Evolutionary conservation across 2,888 invertebrate genomes (phyloP), one percentile per base, ranked within the genome.

Genomic region (Sarcophaga rosellei): DNA sequence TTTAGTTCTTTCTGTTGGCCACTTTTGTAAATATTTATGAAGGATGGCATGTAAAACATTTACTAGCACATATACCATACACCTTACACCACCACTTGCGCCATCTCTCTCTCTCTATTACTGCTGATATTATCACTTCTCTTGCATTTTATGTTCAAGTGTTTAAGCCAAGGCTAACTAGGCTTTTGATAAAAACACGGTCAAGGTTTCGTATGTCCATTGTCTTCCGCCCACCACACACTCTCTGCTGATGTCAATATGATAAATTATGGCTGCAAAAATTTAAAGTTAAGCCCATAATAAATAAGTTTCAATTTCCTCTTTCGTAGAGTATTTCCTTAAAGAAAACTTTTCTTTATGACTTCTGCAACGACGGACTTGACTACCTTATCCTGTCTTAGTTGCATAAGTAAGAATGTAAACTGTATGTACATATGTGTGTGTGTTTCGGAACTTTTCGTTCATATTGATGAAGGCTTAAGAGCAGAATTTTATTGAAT

Each of bases 221-320:
- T 53, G 53, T 75, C 20, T 70, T 62, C 15, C 70, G 77, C 35
- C 8, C 35, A 35, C 35, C 10, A 10, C 10, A 47, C 47, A 12
- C 53, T 12, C 53, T 53, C 5, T 0, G 17, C 72, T 72, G 77
- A 72, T 82, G 76, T 77, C 76, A 77, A 82, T 47, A 25, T 77
- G 72, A 82, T 21, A 77, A 77, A 82, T 77, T 72, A 72, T 72
- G 44, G 1, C 10, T 72, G 47, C 72, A 72, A 77, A 82, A 72
- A 53, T 53, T 15, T 53, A 10, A 15, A 53, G 47, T 47, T 47
- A 15, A 15, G 47, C 59, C 53, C 59, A 77, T 77, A 70, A 82
- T 82, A 82, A 82, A 76, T 77, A 82, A 77, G 77, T 77, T 82
- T 82, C 59, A 82, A 77, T 77, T 82, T 82, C 72, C 82, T 77